Evolutionary conservation across 2,888 invertebrate genomes (phyloP), one percentile per base, ranked within the genome.

Genomic region (Harpalus rufipes): DNA sequence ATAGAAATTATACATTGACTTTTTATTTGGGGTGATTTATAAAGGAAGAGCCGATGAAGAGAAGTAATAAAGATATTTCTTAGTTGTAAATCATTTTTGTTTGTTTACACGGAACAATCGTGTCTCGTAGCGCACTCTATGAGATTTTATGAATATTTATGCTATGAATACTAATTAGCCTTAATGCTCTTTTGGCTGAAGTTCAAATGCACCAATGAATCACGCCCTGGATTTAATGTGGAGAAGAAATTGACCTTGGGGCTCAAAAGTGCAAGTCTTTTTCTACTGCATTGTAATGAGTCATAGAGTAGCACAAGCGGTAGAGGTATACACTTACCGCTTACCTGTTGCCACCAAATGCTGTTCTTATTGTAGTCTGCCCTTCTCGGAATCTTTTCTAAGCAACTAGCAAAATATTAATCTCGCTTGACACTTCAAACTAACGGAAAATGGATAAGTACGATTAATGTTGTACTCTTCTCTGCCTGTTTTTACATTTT

Each of bases 181-280:
- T 44, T 78, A 84, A 84, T 84, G 84, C 65, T 63, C 51, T 84
- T 25, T 18, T 84, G 78, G 76, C 84, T 78, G 21, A 10, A 56
- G 63, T 84, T 78, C 78, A 84, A 78, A 51, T 78, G 41, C 78
- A 65, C 18, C 58, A 63, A 84, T 84, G 84, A 84, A 84, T 84
- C 84, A 84, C 44, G 39, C 12, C 44, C 61, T 76, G 76, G 76
- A 51, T 32, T 78, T 61, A 84, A 78, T 84, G 84, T 84, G 63
- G 63, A 56, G 78, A 84, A 76, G 78, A 84, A 78, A 65, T 78
- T 84, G 76, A 78, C 84, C 84, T 78, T 84, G 84, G n/a, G 39
- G 25, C 61, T 14, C 56, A 84, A 84, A 84, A 84, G 84, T 84
- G 84, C 84, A 84, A 84, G 84, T 84, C 84, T 84, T 84, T 84